Percentiles rank a stretch among this genome's conserved stretches.
These are phyloP conservation scores for Acinonyx jubatus DNA, from an alignment of 2,113 vertebrate genomes.

Conservation along the genomic window DNA sequence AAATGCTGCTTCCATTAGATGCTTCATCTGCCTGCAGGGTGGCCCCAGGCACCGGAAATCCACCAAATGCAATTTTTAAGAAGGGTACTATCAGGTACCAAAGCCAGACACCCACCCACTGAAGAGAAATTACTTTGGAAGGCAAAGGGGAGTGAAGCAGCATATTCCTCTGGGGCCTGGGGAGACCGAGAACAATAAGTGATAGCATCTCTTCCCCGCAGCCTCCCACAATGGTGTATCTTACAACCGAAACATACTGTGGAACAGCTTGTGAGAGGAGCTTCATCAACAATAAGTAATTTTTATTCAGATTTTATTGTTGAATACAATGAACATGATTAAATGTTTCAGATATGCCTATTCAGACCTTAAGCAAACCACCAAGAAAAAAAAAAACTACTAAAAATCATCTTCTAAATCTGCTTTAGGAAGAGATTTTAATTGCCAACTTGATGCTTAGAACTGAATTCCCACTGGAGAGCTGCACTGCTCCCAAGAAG, in stretches of 20 bases:
- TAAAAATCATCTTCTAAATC: conserved; percentile 74
- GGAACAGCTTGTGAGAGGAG: conserved; percentile 86
- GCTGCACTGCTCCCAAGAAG: neutral
- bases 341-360: conserved; percentile 83
- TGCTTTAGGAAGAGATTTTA: conserved; percentile 63
- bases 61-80: conserved; percentile 60
- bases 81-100: neutral
- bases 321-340: conserved; percentile 88
- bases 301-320: conserved; percentile 88
- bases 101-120: conserved; percentile 49
- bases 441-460: conserved; percentile 18
- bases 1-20: conserved; percentile 61
- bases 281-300: conserved; percentile 86
- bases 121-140: conserved; percentile 47
- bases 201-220: conserved; percentile 75
- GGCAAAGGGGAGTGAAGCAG: conserved; percentile 21
- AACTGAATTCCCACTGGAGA: conserved; percentile 29
- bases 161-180: conserved; percentile 57
- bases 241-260: conserved; percentile 85
- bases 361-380: conserved; percentile 82
- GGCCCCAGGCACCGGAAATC: conserved; percentile 41
- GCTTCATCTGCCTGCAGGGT: conserved; percentile 57
- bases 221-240: conserved; percentile 77
- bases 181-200: conserved; percentile 81
- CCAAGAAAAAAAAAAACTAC: conserved; percentile 49